Base-by-base conservation (phyloP, 2,113 vertebrate species). In the Odocoileus hemionus region DNA sequence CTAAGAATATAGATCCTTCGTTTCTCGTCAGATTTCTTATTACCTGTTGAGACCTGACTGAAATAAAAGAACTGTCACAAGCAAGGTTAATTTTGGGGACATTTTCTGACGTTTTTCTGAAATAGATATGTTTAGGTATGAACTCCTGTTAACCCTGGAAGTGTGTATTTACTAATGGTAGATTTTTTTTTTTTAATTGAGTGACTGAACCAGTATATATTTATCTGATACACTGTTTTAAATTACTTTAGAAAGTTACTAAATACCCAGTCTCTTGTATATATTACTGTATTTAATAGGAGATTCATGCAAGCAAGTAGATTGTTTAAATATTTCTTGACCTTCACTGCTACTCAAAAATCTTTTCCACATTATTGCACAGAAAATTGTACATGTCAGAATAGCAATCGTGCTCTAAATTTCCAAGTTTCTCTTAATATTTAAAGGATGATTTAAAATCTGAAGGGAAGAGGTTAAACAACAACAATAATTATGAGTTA, bases 371-470 rank as follows among this genome's bases (percentile, higher is more conserved):
- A 84, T 80, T 94, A 94, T 33, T 94, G 23, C 50, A 67, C 33
- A 96, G 78, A 85, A 96, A 94, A 84, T 92, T 96, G 39, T 95
- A 36, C 10, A 13, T 83, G n/a, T 92, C 67, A 90, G 54, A 92
- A 95, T 95, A 95, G 17, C 64, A 96, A 11, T 80, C 33, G n/a
- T 92, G 26, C 50, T 96, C 3, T 96, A 92, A 96, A 87, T 95
- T 97, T 88, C 58, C 28, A 96, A 95, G 26, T 39, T 94, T 85
- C 39, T 94, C 61, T 76, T 25, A 76, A 76, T 76, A 76, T 92
- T 94, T 95, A 94, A 94, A 96, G 61, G 30, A 43, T 93, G 30
- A 47, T 93, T 97, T 94, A 74, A 97, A 97, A 89, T 89, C 7
- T 96, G 47, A 93, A 95, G 30, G 50, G n/a, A 91, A 92, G 74